Base-by-base conservation (phyloP, 2,888 invertebrate species). In the Sinelater perroti region DNA sequence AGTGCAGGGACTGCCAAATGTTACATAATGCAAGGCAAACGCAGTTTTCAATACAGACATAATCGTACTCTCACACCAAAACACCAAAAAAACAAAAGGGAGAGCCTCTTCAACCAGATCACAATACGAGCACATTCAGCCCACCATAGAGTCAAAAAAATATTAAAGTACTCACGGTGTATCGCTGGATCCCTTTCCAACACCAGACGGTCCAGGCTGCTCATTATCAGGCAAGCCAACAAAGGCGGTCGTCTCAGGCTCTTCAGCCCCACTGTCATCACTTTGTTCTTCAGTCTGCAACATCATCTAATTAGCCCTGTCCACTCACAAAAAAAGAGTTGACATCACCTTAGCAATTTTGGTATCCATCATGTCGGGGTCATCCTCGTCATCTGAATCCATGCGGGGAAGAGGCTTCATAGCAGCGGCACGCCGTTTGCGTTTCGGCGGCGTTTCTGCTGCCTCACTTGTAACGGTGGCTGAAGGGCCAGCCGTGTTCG, bases 161-260 rank as follows among this genome's bases (percentile, higher is more conserved):
- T 40, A 46, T 18, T 38, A 51, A 47, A 69, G 65, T 77, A 78
- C 78, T 78, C 77, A 78, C 78, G 76, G 76, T 76, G 74, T 72
- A 65, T 76, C 78, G 47, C 67, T 65, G 54, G 72, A 61, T 42
- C 69, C 68, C 59, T 76, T 76, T 55, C 72, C 71, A 7, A 78
- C 65, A 5, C 78, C 78, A 1, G 78, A 78, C n/a, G 79, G 78
- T 16, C 78, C 79, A 14, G 79, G 75, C 64, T 78, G 77, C 44
- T 77, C 76, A 8, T 64, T 63, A 60, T 76, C 75, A 14, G 74
- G 73, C 55, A 72, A 70, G 49, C 72, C 73, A 16, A 69, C 72
- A 64, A 72, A 75, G 36, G 63, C 56, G 6, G 70, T 65, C 31
- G 73, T 71, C 62, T 73, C 73, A 26, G 71, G 66, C 54, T 65